These are phyloP conservation scores for Melanotaenia duboulayi DNA, from an alignment of 2,113 vertebrate genomes.

Conservation along the genomic window DNA sequence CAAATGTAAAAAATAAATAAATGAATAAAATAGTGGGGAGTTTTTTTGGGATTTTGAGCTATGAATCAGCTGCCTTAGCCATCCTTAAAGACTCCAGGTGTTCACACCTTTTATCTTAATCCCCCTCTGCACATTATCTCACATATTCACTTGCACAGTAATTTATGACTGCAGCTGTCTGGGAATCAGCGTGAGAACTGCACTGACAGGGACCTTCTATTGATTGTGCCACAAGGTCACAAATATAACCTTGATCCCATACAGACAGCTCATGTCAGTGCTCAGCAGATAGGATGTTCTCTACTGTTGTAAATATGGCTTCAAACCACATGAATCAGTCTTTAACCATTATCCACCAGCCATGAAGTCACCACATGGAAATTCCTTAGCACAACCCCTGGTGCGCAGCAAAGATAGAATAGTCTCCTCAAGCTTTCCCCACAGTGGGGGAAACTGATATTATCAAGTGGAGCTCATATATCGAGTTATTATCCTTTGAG, in stretches of 20 bases:
- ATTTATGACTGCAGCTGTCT: constrained; percentile 17
- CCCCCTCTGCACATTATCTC: constrained; percentile 21
- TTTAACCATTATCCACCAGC: constrained; percentile 8
- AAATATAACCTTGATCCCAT: constrained; percentile 53
- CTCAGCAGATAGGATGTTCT: constrained; percentile 28
- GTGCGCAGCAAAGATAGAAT: constrained; percentile 29
- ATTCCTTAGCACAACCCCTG: not conserved
- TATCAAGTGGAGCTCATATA: constrained; percentile 20
- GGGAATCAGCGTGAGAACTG: constrained; percentile 20
- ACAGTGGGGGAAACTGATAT: constrained; percentile 15
- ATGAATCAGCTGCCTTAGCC: constrained; percentile 1
- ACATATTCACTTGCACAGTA: constrained; percentile 11
- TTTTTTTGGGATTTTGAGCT: not conserved
- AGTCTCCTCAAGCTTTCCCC: constrained; percentile 21
- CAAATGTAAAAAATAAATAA: too few relatives aligned
- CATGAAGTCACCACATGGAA: not conserved
- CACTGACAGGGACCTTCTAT: constrained; percentile 31
- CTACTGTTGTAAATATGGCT: constrained; percentile 30
- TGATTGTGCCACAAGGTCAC: constrained; percentile 60
- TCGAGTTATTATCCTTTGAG: constrained; percentile 40
- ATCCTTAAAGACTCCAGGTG: constrained; percentile 35
- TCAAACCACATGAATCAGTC: constrained; percentile 43
- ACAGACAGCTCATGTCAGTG: constrained; percentile 24
- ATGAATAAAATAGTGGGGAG: too few relatives aligned
- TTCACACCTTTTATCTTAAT: constrained; percentile 41